These are phyloP conservation scores for Helleia helle DNA, from an alignment of 2,888 invertebrate species.

Conservation along the genomic window DNA sequence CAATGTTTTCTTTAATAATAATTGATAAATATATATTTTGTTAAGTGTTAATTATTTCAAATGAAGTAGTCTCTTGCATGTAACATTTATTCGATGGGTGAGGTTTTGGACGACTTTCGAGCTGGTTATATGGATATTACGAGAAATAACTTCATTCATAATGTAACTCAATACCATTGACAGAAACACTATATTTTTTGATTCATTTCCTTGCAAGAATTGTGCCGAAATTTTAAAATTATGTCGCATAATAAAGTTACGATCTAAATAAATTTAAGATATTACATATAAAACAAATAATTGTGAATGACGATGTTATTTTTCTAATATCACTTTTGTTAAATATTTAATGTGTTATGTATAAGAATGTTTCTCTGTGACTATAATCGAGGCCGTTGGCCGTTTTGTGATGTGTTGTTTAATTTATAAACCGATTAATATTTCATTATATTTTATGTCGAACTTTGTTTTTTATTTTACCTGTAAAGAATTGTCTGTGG, in stretches of 20 bases:
- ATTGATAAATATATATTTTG: too few relatives aligned
- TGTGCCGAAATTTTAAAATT: too few relatives aligned
- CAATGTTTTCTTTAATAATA: too few relatives aligned
- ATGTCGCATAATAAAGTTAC: too few relatives aligned
- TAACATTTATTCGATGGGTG: slow-evolving; percentile 7
- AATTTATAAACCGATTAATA: neutral
- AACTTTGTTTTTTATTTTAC: neutral
- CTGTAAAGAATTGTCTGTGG: too few relatives aligned
- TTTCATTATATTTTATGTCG: slow-evolving; percentile 5
- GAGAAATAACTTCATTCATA: slow-evolving; percentile 8
- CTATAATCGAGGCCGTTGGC: neutral
- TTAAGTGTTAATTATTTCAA: neutral
- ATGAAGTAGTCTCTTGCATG: slow-evolving; percentile 13
- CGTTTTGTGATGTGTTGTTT: slow-evolving; percentile 6
- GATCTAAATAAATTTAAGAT: too few relatives aligned
- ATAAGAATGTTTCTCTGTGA: neutral
- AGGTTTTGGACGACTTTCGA: slow-evolving; percentile 17
- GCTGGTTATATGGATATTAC: slow-evolving; percentile 14
- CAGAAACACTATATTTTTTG: too few relatives aligned
- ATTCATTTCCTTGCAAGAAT: too few relatives aligned
- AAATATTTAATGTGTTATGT: neutral
- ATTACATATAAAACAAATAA: too few relatives aligned
- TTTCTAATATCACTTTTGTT: neutral
- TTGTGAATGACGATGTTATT: neutral
- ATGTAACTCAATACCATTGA: neutral